phyloP scores from a whole-genome alignment of 2,888 invertebrate genomes.

The Eutolmus rufibarbis region DNA sequence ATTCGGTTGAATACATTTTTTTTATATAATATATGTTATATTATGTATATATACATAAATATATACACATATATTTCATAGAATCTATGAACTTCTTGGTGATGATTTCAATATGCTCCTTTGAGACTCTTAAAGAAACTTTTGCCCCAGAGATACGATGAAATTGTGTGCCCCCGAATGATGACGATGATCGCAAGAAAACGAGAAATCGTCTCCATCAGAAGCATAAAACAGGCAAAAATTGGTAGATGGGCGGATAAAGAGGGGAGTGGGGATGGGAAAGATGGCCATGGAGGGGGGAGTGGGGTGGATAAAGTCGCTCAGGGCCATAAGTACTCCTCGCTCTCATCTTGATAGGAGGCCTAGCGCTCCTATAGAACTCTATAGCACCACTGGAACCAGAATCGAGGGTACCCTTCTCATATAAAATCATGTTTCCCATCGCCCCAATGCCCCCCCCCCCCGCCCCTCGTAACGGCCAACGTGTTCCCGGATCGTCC shows the following conservation, averaged over 20 bases:
- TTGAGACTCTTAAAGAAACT: background rate
- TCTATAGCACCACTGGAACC: background rate
- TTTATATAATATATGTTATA: background rate
- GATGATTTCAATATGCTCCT: background rate
- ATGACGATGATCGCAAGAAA: background rate
- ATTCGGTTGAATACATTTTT: background rate
- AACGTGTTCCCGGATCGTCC: background rate
- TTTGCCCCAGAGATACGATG: background rate
- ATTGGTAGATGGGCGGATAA: background rate
- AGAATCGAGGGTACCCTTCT: background rate
- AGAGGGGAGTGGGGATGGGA: background rate
- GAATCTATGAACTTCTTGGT: background rate
- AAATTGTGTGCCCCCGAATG: background rate
- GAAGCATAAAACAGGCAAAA: background rate
- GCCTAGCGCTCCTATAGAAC: background rate
- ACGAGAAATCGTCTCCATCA: background rate
- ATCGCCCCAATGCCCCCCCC: background rate
- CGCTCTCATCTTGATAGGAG: background rate
- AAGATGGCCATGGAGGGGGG: too few species aligned
- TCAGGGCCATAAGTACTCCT: background rate
- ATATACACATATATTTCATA: too few species aligned
- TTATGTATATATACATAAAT: too few species aligned
- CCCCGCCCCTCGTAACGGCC: too few species aligned
- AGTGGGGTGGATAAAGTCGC: background rate
- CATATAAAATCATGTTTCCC: background rate